Conservation (phyloP, 2,113 vertebrate species). For the Sinocyclocheilus anshuiensis region DNA sequence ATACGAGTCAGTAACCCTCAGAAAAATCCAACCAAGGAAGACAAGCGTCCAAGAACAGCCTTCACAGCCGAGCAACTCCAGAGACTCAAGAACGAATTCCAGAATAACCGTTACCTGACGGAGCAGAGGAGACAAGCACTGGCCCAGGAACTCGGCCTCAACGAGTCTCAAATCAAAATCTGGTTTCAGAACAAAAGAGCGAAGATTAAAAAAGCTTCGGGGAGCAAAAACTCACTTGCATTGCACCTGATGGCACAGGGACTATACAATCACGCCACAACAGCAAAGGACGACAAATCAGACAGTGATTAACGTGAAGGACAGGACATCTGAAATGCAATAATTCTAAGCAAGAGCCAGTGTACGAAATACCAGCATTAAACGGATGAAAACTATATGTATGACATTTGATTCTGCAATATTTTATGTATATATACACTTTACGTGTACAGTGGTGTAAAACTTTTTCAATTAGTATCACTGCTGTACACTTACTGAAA, state of each 20-base stretch:
- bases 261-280: conserved; percentile 86
- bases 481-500: conserved; percentile 63
- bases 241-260: conserved; percentile 88
- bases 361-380: conserved; percentile 86
- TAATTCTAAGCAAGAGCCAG: conserved; percentile 82
- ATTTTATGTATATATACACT: conserved; percentile 71
- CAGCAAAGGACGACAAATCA: conserved; percentile 83
- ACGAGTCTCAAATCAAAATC: conserved; percentile 92
- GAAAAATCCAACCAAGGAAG: conserved; percentile 82
- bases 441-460: conserved; percentile 76
- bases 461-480: conserved; percentile 55
- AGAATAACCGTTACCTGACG: conserved; percentile 87
- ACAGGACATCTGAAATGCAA: conserved; percentile 76
- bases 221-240: conserved; percentile 83
- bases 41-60: conserved; percentile 89
- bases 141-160: conserved; percentile 85
- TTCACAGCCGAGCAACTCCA: conserved; percentile 88
- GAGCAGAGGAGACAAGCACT: conserved; percentile 85
- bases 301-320: conserved; percentile 82
- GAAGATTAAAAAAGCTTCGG: conserved; percentile 88
- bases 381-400: conserved; percentile 69
- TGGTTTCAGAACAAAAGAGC: conserved; percentile 95
- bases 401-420: conserved; percentile 82
- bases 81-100: conserved; percentile 85
- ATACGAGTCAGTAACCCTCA: conserved; percentile 15